Evolutionary conservation across 2,797 vertebrate species (phyloP).

Genomic region (Galago senegalensis): DNA sequence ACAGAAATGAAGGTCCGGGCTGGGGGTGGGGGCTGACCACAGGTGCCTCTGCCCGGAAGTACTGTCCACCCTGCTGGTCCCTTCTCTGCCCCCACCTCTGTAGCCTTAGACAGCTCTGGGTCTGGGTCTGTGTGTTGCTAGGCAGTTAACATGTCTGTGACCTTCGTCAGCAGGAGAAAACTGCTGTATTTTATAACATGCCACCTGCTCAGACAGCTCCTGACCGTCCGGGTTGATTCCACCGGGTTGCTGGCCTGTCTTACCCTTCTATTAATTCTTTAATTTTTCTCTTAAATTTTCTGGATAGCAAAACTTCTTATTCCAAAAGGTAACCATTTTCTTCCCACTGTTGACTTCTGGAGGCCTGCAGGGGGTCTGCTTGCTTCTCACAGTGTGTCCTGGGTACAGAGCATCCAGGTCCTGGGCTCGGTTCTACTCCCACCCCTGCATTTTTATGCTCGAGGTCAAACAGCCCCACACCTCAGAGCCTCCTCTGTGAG

Average conservation of each 20-base stretch:
- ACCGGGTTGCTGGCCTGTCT: no score
- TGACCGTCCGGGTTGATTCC: accelerated
- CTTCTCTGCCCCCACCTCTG: no score
- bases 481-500: not conserved
- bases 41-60: not conserved
- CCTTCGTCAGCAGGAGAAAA: accelerated
- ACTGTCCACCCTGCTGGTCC: no score
- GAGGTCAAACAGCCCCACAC: no score
- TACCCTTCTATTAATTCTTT: no score
- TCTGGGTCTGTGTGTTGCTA: no score
- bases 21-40: not conserved
- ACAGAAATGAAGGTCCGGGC: no score
- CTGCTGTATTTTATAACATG: accelerated
- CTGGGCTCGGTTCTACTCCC: accelerated
- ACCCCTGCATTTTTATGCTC: accelerated
- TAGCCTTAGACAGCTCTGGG: no score
- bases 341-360: accelerated
- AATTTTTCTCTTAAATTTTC: no score
- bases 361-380: no score
- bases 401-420: accelerated
- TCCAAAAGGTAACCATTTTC: not conserved
- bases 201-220: accelerated
- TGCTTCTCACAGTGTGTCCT: accelerated
- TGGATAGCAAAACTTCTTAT: no score
- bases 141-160: no score